Evolutionary conservation across 2,797 vertebrate genomes (phyloP).

Genomic region (Myiotriccus ornatus): DNA sequence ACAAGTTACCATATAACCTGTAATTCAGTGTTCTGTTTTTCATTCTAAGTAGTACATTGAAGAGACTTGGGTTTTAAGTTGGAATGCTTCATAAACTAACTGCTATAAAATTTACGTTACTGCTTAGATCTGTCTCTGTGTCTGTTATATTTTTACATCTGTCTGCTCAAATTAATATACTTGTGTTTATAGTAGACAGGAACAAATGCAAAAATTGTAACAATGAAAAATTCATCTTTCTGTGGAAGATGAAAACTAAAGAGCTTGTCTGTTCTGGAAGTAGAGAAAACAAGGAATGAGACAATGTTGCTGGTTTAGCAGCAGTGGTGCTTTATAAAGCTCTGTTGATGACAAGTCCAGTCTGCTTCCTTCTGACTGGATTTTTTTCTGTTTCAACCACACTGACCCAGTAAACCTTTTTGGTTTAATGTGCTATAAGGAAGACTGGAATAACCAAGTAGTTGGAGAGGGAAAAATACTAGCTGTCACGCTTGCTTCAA

Average conservation of each 20-base stretch:
- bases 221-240: background rate
- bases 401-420: background rate
- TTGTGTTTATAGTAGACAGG: background rate
- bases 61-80: background rate
- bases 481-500: background rate
- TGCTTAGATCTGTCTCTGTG: background rate
- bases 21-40: background rate
- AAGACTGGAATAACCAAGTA: background rate
- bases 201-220: background rate
- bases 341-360: background rate
- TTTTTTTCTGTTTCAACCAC: background rate
- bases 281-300: background rate
- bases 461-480: background rate
- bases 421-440: background rate
- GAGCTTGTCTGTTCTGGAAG: background rate
- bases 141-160: background rate
- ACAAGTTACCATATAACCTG: background rate
- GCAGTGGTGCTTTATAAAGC: background rate
- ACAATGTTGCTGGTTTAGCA: background rate
- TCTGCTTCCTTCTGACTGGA: background rate
- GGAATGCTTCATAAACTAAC: background rate
- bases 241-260: background rate
- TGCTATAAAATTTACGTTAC: background rate
- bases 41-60: background rate
- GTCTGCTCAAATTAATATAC: background rate